A percentile compares a stretch with the other conserved stretches of the same genome.
Evolutionary conservation across 2,888 invertebrate species (phyloP).

Genomic region (Clostera curtula): DNA sequence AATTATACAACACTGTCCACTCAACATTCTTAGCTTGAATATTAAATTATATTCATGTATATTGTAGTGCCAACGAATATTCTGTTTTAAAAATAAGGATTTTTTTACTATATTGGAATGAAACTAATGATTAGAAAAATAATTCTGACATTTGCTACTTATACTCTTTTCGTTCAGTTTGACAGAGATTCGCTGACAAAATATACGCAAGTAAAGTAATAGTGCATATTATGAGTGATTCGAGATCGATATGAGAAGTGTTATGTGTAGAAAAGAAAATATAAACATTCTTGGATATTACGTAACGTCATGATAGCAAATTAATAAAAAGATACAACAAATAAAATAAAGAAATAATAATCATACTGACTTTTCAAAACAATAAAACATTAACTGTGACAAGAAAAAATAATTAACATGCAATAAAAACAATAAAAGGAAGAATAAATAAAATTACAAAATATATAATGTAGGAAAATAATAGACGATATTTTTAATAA

Average conservation of each 20-base stretch:
- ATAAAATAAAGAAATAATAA: constrained; percentile 18
- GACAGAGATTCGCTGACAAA: constrained; percentile 35
- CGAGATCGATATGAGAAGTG: constrained; percentile 35
- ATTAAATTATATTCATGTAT: constrained; percentile 19
- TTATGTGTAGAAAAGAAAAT: constrained; percentile 39
- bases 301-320: constrained; percentile 37
- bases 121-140: no score
- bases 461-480: no score
- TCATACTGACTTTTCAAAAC: constrained; percentile 19
- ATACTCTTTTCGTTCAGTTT: no score
- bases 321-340: constrained; percentile 27
- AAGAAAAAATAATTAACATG: constrained; percentile 30
- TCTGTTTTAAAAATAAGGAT: constrained; percentile 11
- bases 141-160: no score
- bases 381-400: constrained; percentile 21
- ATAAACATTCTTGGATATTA: constrained; percentile 26
- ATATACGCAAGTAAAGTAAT: constrained; percentile 25
- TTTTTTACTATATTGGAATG: constrained; percentile 7
- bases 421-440: constrained; percentile 31
- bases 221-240: constrained; percentile 27
- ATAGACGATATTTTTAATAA: no score
- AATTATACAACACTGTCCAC: constrained; percentile 59
- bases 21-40: constrained; percentile 62
- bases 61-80: constrained; percentile 41
- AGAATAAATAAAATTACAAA: constrained; percentile 43